Evolutionary conservation across 1,140 invertebrate species (phyloP).

Genomic region (Leptinotarsa defecta): DNA sequence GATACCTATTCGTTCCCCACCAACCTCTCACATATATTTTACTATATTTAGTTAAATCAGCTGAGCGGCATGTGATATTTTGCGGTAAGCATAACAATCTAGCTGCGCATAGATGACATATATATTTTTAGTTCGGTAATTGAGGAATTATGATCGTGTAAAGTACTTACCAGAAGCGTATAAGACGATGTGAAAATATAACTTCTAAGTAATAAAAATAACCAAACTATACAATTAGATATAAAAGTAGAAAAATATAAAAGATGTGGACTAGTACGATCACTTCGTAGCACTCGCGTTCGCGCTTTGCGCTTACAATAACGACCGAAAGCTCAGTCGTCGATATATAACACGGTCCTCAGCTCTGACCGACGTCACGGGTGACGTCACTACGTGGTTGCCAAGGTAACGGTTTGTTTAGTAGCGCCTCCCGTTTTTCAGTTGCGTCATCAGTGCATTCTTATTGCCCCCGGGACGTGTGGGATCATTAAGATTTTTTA

Average conservation of each 20-base stretch:
- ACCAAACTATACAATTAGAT: conserved; percentile 54
- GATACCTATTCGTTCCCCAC: conserved; percentile 11
- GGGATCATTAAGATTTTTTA: neutral
- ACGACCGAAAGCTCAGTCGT: conserved; percentile 46
- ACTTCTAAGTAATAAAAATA: conserved; percentile 49
- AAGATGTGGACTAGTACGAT: conserved; percentile 54
- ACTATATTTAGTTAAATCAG: conserved; percentile 28
- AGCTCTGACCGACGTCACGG: conserved; percentile 45
- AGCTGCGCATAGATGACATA: conserved; percentile 15
- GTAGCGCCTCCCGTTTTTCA: conserved; percentile 37
- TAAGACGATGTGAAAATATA: conserved; percentile 48
- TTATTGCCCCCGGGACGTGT: conserved; percentile 10
- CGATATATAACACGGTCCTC: conserved; percentile 53
- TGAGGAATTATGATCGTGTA: neutral
- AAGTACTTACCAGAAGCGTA: conserved; percentile 49
- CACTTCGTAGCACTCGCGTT: conserved; percentile 51
- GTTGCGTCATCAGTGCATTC: conserved; percentile 48
- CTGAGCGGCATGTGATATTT: conserved; percentile 28
- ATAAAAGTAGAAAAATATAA: conserved; percentile 57
- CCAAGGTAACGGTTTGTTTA: conserved; percentile 54
- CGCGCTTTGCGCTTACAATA: conserved; percentile 53
- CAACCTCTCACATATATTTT: conserved; percentile 12
- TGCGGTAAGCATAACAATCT: neutral
- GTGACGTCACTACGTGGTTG: conserved; percentile 52
- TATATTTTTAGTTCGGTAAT: neutral